Evolutionary conservation across 2,888 invertebrate species (phyloP).

Genomic region (Xestobium rufovillosum): DNA sequence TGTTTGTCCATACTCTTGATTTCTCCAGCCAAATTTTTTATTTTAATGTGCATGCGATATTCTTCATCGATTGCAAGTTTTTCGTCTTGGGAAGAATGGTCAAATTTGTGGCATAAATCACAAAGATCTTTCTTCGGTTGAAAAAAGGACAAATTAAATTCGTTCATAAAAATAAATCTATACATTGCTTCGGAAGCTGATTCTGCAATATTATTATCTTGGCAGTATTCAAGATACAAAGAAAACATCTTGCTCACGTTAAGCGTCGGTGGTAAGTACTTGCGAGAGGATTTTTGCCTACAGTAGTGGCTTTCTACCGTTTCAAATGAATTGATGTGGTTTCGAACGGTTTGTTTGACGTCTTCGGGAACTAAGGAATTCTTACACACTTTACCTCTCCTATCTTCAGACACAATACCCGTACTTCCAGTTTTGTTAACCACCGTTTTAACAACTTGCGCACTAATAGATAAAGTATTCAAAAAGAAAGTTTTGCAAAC

Average conservation of each 20-base stretch:
- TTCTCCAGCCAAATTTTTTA: conserved; percentile 23
- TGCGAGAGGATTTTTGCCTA: conserved; percentile 12
- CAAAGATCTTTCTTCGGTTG: conserved; percentile 25
- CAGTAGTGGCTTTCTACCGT: conserved; percentile 21
- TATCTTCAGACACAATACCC: conserved; percentile 14
- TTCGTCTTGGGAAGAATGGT: conserved; percentile 15
- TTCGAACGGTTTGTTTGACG: conserved; percentile 17
- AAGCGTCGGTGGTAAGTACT: conserved; percentile 16
- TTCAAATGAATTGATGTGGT: conserved; percentile 21
- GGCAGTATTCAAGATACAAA: conserved; percentile 17
- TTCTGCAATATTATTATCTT: conserved; percentile 13
- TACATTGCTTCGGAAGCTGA: conserved; percentile 16
- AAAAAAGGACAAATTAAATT: conserved; percentile 28
- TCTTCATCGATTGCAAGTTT: conserved; percentile 19
- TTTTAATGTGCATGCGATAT: conserved; percentile 20
- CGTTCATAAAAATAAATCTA: conserved; percentile 23
- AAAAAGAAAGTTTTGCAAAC: conserved; percentile 11
- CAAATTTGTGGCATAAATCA: conserved; percentile 16
- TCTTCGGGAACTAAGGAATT: conserved; percentile 19
- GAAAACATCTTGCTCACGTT: conserved; percentile 19
- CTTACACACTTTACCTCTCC: conserved; percentile 20
- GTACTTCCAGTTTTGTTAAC: background rate
- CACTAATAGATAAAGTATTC: conserved; percentile 7
- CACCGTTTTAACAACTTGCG: background rate
- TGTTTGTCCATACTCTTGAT: conserved; percentile 24